Conservation (phyloP, 2,113 vertebrate genomes). For the Cyanistes caeruleus region DNA sequence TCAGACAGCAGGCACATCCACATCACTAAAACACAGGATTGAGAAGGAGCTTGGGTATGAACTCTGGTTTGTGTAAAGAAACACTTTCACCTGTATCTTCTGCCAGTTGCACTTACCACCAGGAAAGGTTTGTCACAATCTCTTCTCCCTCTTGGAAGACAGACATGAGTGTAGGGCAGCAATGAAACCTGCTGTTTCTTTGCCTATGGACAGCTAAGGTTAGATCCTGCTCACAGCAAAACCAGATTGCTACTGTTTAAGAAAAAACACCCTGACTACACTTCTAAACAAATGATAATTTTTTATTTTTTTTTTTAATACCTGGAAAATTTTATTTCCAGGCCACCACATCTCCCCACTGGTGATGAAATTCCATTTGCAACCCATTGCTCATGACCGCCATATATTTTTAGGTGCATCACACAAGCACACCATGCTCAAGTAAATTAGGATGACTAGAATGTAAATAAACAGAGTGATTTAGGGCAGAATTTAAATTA, state of each 20-base stretch:
- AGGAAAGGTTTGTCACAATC: background rate
- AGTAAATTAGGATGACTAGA: background rate
- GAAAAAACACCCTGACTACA: background rate
- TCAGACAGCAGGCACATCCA: background rate
- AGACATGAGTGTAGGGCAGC: rapidly evolving
- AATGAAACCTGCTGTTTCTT: background rate
- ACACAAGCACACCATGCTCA: background rate
- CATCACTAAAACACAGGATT: background rate
- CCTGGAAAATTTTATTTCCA: background rate
- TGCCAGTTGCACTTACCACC: background rate
- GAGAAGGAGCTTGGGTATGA: background rate
- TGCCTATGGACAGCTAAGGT: background rate
- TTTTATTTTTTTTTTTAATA: background rate
- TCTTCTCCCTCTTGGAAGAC: background rate
- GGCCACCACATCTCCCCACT: background rate
- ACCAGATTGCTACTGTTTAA: background rate
- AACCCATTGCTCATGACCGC: background rate
- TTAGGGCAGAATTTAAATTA: background rate
- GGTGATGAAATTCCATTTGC: background rate
- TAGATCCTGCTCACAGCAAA: background rate
- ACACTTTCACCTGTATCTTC: background rate
- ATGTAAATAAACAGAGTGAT: background rate
- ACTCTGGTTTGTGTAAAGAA: background rate
- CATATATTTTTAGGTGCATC: background rate
- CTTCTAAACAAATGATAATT: background rate